A percentile compares a stretch with the other conserved stretches of the same genome.
Conservation (phyloP, 2,797 vertebrate species). For the Pogoniulus pusillus region DNA sequence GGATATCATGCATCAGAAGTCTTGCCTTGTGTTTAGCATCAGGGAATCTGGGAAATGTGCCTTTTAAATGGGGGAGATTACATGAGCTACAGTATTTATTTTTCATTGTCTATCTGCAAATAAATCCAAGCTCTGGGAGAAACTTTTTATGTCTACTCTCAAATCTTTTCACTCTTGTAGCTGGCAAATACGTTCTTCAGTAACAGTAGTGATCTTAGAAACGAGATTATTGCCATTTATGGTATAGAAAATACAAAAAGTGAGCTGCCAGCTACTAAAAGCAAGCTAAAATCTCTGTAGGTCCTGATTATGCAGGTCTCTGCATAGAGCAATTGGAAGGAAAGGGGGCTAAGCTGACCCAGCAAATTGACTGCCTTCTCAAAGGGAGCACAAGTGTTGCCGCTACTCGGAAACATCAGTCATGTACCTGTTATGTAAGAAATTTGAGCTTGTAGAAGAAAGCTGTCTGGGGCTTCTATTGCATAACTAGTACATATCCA, state of each 20-base stretch:
- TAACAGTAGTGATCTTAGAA: accelerated
- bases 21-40: neutral
- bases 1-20: neutral
- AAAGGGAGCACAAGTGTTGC: neutral
- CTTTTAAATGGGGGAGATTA: neutral
- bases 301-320: neutral
- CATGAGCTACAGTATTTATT: neutral
- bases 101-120: too few relatives aligned
- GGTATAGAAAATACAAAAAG: accelerated
- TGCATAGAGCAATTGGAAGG: neutral
- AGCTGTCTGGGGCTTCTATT: neutral
- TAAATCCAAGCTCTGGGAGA: neutral
- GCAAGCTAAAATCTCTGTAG: too few relatives aligned
- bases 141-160: neutral
- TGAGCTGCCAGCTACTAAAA: neutral
- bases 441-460: neutral
- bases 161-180: neutral
- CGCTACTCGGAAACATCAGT: neutral
- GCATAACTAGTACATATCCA: neutral
- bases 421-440: neutral
- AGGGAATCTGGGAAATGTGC: accelerated
- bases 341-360: neutral
- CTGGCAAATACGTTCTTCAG: accelerated
- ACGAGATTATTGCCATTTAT: accelerated
- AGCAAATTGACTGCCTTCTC: neutral